Conservation (phyloP, 2,888 invertebrate species). For the Hyalella azteca region DNA sequence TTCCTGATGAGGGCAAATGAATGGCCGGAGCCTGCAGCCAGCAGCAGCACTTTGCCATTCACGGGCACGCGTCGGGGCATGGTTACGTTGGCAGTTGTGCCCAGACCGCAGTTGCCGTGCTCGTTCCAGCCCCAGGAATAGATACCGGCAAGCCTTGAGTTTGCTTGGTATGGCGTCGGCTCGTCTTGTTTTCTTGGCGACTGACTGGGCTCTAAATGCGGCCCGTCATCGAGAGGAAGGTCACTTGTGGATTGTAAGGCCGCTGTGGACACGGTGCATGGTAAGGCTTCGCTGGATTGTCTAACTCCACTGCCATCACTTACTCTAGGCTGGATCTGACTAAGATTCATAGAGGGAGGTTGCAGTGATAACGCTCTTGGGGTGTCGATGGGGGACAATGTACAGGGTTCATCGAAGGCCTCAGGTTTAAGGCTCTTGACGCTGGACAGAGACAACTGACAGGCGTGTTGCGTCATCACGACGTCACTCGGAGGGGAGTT, state of each 20-base stretch:
- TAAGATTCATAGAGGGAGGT: not conserved
- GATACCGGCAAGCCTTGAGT: conserved; percentile 61
- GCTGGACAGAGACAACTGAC: not conserved
- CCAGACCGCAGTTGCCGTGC: conserved; percentile 82
- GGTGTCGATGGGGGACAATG: conserved; percentile 7
- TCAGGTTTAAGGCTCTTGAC: not conserved
- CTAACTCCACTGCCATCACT: not conserved
- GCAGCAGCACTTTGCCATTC: not conserved
- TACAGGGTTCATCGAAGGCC: conserved; percentile 7
- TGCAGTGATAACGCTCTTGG: conserved; percentile 12
- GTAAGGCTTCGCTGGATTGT: not conserved
- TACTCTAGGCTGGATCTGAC: not conserved
- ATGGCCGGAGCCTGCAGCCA: conserved; percentile 56
- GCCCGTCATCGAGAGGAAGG: conserved; percentile 16
- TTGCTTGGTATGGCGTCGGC: no score
- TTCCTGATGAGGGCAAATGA: conserved; percentile 54
- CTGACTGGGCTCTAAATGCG: not conserved
- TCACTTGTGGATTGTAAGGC: conserved; percentile 34
- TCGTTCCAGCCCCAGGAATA: conserved; percentile 91
- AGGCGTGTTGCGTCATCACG: not conserved
- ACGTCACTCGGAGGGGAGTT: conserved; percentile 13
- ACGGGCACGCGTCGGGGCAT: conserved; percentile 49
- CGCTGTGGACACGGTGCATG: not conserved
- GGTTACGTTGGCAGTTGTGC: conserved; percentile 65
- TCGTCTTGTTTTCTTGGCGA: not conserved